Percentiles rank a stretch among this genome's conserved stretches.
phyloP scores from a whole-genome alignment of 1,140 invertebrate genomes.

The Papilio dardanus region DNA sequence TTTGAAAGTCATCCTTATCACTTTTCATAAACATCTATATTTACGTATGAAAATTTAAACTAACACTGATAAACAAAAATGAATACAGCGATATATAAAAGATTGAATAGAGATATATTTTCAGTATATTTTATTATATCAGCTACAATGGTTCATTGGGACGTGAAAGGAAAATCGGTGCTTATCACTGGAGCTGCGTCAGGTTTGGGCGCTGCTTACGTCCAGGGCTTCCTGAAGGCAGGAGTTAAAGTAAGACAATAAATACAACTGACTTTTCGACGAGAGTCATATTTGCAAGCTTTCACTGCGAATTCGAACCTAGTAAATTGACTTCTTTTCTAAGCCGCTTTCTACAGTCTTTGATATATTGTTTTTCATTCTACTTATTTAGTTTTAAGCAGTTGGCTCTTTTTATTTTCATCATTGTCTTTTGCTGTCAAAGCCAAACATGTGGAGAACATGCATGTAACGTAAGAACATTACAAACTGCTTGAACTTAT shows the following conservation, averaged over 20 bases:
- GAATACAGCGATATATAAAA: background rate
- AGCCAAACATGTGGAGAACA: too few species aligned
- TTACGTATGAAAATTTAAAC: background rate
- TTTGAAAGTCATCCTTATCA: background rate
- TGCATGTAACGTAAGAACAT: too few species aligned
- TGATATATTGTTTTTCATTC: too few species aligned
- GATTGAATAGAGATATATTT: background rate
- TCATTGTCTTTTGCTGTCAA: too few species aligned
- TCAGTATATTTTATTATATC: background rate
- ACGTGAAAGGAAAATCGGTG: constrained; percentile 68
- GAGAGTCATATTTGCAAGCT: too few species aligned
- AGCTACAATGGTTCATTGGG: background rate
- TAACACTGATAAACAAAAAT: background rate
- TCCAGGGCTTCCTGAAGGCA: constrained; percentile 69
- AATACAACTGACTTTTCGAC: background rate
- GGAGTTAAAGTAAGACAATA: constrained; percentile 71
- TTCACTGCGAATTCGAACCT: too few species aligned
- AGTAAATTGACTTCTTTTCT: too few species aligned
- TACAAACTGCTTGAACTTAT: too few species aligned
- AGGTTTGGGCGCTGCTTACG: constrained; percentile 81
- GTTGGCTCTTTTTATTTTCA: too few species aligned
- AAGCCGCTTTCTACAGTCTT: too few species aligned
- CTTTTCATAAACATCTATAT: background rate
- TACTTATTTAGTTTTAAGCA: too few species aligned
- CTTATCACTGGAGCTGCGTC: constrained; percentile 83